Base-by-base conservation (phyloP, 2,888 invertebrate genomes). In the Malacosoma neustria region DNA sequence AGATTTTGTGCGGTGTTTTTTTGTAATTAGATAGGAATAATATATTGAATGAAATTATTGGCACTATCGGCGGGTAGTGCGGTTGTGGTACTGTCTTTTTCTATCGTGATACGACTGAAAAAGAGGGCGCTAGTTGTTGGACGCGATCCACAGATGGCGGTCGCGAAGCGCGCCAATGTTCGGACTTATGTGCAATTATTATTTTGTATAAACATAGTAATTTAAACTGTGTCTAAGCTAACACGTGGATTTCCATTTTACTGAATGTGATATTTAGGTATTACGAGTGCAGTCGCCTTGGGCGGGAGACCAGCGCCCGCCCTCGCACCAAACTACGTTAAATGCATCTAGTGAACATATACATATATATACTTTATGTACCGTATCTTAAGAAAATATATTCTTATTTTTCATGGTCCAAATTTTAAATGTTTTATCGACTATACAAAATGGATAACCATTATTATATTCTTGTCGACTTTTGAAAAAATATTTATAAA, bases 21-120 rank as follows among this genome's bases (percentile, higher is more conserved):
- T n/a, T 84, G 81, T 84, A 86, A 81, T 82, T 87, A 87, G 87
- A 82, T 87, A 87, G 87, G 87, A n/a, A n/a, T 84, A 85, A 86
- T 85, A 85, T 85, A 85, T 85, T 85, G 84, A 85, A 86, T 79
- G 84, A 81, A 81, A 82, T 82, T 75, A 80, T 76, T 79, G 76
- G 75, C 72, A 75, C 71, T 73, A 68, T 65, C 65, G 75, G 72
- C 68, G 69, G 67, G 64, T 65, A 68, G 68, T 64, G 67, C 62
- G 72, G 68, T 63, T 66, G 69, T 67, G 65, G 64, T 61, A 53
- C 56, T 61, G 57, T 61, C 68, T 64, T 58, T 54, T 54, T 62
- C 57, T 61, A 54, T 54, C 61, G 55, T 48, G 50, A 55, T 48
- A 43, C 46, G 45, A 51, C 49, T 30, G 56, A 56, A 46, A 42